Conservation (phyloP, 2,113 vertebrate genomes). For the Solea solea region DNA sequence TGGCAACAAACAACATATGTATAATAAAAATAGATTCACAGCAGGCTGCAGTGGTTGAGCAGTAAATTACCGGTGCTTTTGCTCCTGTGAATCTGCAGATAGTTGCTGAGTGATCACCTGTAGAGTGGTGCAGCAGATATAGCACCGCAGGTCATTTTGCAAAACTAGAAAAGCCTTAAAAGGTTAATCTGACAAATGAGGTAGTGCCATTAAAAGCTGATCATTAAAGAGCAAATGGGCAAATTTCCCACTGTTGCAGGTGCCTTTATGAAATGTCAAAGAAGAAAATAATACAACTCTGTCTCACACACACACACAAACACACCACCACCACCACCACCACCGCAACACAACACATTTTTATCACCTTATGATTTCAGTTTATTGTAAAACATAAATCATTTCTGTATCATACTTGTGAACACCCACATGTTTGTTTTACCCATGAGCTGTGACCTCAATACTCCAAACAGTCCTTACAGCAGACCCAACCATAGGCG, state of each 20-base stretch:
- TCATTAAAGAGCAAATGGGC: slow-evolving; percentile 32
- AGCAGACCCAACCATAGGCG: slow-evolving; percentile 41
- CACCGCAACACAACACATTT: slow-evolving; percentile 21
- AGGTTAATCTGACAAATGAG: slow-evolving; percentile 53
- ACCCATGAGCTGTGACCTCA: slow-evolving; percentile 68
- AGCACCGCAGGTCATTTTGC: slow-evolving; percentile 5
- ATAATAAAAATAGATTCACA: slow-evolving; percentile 32
- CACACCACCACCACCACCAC: neutral
- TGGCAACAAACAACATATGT: slow-evolving; percentile 37
- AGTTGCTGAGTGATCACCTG: slow-evolving; percentile 36
- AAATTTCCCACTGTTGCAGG: slow-evolving; percentile 11
- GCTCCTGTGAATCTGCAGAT: slow-evolving; percentile 20
- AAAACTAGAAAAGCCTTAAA: slow-evolving; percentile 13
- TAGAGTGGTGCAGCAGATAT: slow-evolving; percentile 23
- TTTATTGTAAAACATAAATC: slow-evolving; percentile 74
- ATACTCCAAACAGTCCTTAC: slow-evolving; percentile 61
- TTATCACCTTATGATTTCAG: slow-evolving; percentile 41
- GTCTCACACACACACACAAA: neutral
- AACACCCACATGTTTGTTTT: slow-evolving; percentile 64
- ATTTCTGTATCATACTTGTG: slow-evolving; percentile 50
- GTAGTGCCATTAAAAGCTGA: slow-evolving; percentile 33
- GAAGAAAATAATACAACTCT: slow-evolving; percentile 28
- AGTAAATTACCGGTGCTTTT: slow-evolving; percentile 36
- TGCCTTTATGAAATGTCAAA: slow-evolving; percentile 9
- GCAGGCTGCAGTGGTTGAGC: neutral